These are phyloP conservation scores for Noturus placidus DNA, from an alignment of 2,113 vertebrate genomes.

Conservation along the genomic window DNA sequence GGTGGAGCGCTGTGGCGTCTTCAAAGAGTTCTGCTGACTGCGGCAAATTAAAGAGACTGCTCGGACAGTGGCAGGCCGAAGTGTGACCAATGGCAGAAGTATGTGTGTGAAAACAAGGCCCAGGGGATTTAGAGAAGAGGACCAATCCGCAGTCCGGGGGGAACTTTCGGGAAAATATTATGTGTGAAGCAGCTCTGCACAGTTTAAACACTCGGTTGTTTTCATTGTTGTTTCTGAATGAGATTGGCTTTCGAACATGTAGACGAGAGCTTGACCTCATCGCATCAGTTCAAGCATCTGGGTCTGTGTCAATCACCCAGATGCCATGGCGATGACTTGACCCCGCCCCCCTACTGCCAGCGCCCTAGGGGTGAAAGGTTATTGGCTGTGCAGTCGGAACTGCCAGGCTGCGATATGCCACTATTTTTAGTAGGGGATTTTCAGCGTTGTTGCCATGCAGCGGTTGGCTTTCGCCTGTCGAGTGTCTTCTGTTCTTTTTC, in stretches of 20 bases:
- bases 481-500: constrained; percentile 48
- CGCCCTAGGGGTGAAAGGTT: constrained; percentile 67
- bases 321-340: constrained; percentile 8
- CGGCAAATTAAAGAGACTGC: constrained; percentile 51
- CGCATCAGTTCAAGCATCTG: constrained; percentile 48
- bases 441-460: constrained; percentile 75
- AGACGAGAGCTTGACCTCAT: constrained; percentile 36
- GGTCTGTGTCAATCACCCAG: constrained; percentile 53
- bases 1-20: constrained; percentile 37
- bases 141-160: background rate
- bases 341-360: constrained; percentile 40
- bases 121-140: constrained; percentile 26
- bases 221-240: background rate
- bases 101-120: constrained; percentile 33
- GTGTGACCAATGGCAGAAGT: constrained; percentile 49
- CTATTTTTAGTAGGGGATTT: constrained; percentile 69
- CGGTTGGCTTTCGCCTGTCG: constrained; percentile 56
- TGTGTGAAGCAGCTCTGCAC: background rate
- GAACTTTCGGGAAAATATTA: constrained; percentile 3
- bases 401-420: constrained; percentile 66
- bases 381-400: constrained; percentile 69
- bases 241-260: background rate
- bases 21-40: constrained; percentile 56
- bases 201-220: constrained; percentile 6
- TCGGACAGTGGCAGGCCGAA: constrained; percentile 19